Conservation (phyloP, 2,888 invertebrate genomes). For the Scaptomyza flava region DNA sequence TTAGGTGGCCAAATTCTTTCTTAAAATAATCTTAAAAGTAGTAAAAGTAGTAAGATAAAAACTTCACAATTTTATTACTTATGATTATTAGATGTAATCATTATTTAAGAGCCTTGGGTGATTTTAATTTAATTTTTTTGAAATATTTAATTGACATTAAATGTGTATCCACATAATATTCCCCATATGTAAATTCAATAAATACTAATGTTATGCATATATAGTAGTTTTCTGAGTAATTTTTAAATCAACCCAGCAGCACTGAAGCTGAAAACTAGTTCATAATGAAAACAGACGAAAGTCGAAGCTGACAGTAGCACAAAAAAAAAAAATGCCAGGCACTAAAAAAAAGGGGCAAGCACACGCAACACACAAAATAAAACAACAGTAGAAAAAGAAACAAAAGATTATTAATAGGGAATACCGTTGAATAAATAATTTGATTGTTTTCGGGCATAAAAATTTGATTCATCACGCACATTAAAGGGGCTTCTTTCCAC, state of each 20-base stretch:
- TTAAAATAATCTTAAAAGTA: too few species aligned
- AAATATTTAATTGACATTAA: too few species aligned
- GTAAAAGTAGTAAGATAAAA: too few species aligned
- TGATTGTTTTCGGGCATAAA: slow-evolving; percentile 69
- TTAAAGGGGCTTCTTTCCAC: slow-evolving; percentile 16
- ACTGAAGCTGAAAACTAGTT: slow-evolving; percentile 24
- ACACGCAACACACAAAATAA: not conserved
- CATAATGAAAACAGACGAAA: slow-evolving; percentile 25
- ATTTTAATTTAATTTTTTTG: too few species aligned
- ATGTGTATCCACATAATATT: too few species aligned
- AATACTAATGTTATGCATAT: too few species aligned
- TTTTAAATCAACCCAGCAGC: slow-evolving; percentile 5
- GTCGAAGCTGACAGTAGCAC: slow-evolving; percentile 32
- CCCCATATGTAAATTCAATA: too few species aligned
- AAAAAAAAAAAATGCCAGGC: slow-evolving; percentile 34
- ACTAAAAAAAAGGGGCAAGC: slow-evolving; percentile 19
- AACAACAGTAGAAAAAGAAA: slow-evolving; percentile 3
- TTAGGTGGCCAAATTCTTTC: too few species aligned
- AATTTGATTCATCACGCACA: slow-evolving; percentile 69
- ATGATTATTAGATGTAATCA: too few species aligned
- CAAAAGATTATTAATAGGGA: slow-evolving; percentile 40
- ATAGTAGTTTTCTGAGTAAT: not conserved
- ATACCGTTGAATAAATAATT: slow-evolving; percentile 59
- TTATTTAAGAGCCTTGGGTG: too few species aligned
- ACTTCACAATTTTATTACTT: too few species aligned